A percentile compares a stretch with the other conserved stretches of the same genome.
phyloP scores from a whole-genome alignment of 2,888 invertebrate genomes.

The Cancer borealis region DNA sequence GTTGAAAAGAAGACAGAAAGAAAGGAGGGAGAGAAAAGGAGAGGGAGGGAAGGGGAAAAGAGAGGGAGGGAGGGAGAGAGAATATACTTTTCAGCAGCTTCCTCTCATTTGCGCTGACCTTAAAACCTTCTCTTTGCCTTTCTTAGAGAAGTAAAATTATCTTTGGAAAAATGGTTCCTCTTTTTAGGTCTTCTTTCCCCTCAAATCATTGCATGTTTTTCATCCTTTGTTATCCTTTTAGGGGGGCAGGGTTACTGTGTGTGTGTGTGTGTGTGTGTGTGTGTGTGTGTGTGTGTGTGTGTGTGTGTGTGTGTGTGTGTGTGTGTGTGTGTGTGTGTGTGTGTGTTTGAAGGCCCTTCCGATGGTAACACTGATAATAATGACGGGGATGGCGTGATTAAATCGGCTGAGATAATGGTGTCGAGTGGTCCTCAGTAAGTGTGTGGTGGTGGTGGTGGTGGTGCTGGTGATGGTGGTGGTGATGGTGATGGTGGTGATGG shows the following conservation, averaged over 20 bases:
- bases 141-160: too few relatives aligned
- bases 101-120: too few relatives aligned
- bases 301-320: background rate
- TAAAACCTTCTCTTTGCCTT: too few relatives aligned
- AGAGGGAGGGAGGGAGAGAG: background rate
- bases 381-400: background rate
- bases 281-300: slow-evolving; percentile 31
- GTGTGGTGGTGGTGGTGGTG: too few relatives aligned
- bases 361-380: background rate
- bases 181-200: too few relatives aligned
- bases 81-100: background rate
- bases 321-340: background rate
- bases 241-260: too few relatives aligned
- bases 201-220: too few relatives aligned
- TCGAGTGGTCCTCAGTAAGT: too few relatives aligned
- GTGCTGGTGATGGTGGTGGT: background rate
- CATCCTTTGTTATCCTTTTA: too few relatives aligned
- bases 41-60: too few relatives aligned
- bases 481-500: background rate
- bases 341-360: background rate
- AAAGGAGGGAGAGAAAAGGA: background rate
- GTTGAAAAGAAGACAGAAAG: background rate
- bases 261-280: slow-evolving; percentile 6
- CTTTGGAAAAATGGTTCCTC: too few relatives aligned
- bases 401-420: too few relatives aligned